These are phyloP conservation scores for Bothrops jararaca DNA, from an alignment of 2,113 vertebrate species.

Conservation along the genomic window DNA sequence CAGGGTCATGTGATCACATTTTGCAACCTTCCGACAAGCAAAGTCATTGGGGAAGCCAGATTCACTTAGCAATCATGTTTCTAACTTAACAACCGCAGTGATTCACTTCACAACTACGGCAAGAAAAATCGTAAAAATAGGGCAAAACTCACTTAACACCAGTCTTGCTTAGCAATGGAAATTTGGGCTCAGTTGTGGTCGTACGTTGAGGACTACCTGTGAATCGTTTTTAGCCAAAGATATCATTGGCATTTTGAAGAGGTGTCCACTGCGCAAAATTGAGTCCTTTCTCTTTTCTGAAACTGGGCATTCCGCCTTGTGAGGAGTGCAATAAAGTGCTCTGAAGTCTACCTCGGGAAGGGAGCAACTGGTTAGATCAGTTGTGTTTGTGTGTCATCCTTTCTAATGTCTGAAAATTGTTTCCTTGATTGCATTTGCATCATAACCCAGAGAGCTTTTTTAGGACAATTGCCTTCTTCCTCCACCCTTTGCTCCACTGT, in stretches of 20 bases:
- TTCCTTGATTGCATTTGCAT: not conserved
- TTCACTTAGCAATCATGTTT: too few relatives aligned
- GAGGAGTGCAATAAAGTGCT: not conserved
- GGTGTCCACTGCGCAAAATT: not conserved
- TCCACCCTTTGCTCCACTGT: not conserved
- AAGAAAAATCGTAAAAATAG: too few relatives aligned
- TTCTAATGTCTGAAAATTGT: not conserved
- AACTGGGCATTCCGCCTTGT: not conserved
- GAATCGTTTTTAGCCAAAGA: not conserved
- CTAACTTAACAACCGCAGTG: too few relatives aligned
- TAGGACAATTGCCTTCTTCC: not conserved
- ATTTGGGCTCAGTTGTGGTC: too few relatives aligned
- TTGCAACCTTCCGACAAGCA: too few relatives aligned
- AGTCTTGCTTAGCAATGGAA: too few relatives aligned
- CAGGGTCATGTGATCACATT: too few relatives aligned
- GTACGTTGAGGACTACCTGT: too few relatives aligned
- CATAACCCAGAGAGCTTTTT: not conserved
- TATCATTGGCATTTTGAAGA: not conserved
- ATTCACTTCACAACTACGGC: too few relatives aligned
- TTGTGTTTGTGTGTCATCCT: too few relatives aligned
- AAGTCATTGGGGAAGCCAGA: too few relatives aligned
- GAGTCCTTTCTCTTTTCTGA: not conserved
- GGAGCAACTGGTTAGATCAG: not conserved
- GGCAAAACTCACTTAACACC: too few relatives aligned
- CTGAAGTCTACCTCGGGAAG: not conserved